A percentile compares a stretch with the other conserved stretches of the same genome.
Conservation (phyloP, 2,797 vertebrate genomes). For the Dendrocincla tyrannina region DNA sequence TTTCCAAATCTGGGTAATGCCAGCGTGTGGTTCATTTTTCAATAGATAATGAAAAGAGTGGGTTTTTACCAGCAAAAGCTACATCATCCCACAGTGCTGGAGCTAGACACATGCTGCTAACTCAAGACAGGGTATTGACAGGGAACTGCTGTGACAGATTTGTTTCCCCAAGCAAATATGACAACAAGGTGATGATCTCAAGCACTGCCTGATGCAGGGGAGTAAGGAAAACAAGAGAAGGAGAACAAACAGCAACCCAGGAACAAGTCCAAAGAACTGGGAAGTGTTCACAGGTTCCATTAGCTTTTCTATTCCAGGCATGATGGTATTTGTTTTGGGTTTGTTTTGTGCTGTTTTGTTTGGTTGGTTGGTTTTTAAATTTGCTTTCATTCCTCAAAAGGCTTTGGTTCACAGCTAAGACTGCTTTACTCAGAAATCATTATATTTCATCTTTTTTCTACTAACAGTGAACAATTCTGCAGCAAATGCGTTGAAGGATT, state of each 20-base stretch:
- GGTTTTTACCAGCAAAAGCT: constrained; percentile 12
- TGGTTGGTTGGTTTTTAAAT: not conserved
- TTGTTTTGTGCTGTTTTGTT: not conserved
- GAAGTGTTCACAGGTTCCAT: not conserved
- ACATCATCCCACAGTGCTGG: not conserved
- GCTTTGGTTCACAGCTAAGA: not conserved
- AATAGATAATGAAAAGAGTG: constrained; percentile 15
- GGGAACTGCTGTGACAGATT: constrained; percentile 38
- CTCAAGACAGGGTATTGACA: constrained; percentile 25
- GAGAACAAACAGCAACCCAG: not conserved
- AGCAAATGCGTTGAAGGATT: not conserved
- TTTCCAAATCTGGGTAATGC: constrained; percentile 29
- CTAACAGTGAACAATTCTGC: not conserved
- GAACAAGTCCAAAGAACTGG: not conserved
- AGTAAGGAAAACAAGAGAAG: constrained; percentile 7
- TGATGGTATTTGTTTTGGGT: not conserved
- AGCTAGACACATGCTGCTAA: constrained; percentile 28
- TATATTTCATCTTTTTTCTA: not conserved
- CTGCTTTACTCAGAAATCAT: not conserved
- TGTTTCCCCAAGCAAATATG: constrained; percentile 56
- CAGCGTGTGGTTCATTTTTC: not conserved
- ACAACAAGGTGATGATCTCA: constrained; percentile 64
- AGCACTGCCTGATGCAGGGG: constrained; percentile 16
- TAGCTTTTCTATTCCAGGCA: not conserved
- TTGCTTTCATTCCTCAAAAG: constrained; percentile 13